Evolutionary conservation across 2,113 vertebrate genomes (phyloP).

Genomic region (Baryphthengus martii): DNA sequence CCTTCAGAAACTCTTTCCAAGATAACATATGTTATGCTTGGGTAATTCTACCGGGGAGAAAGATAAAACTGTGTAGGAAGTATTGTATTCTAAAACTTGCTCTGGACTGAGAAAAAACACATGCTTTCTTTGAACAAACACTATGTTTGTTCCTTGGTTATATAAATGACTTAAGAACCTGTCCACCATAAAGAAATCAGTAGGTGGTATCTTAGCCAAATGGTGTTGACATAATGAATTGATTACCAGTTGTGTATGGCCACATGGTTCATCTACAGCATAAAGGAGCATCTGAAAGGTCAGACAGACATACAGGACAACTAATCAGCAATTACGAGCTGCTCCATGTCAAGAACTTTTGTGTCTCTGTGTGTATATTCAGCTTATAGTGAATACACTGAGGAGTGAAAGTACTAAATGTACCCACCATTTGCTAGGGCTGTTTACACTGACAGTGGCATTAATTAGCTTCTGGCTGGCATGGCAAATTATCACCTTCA

Average conservation of each 20-base stretch:
- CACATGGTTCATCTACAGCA: background rate
- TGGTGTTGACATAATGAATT: background rate
- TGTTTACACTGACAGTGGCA: background rate
- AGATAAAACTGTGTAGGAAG: background rate
- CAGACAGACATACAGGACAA: background rate
- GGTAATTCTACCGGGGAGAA: background rate
- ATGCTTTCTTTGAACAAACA: background rate
- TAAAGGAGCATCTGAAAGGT: background rate
- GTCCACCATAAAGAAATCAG: background rate
- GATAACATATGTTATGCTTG: background rate
- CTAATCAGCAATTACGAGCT: background rate
- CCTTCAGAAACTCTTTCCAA: background rate
- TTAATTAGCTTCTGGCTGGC: background rate
- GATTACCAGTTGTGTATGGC: fast-evolving
- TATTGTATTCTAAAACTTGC: background rate
- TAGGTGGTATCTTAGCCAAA: background rate
- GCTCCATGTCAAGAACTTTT: background rate
- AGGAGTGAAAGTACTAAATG: background rate
- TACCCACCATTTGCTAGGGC: background rate
- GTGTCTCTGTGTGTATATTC: background rate
- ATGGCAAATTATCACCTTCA: background rate
- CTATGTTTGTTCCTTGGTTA: background rate
- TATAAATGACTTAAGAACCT: background rate
- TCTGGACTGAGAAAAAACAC: background rate
- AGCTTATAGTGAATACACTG: background rate